A percentile compares a stretch with the other conserved stretches of the same genome.
These are phyloP conservation scores for Propithecus perrieri DNA, from an alignment of 2,797 vertebrate species.

Conservation along the genomic window DNA sequence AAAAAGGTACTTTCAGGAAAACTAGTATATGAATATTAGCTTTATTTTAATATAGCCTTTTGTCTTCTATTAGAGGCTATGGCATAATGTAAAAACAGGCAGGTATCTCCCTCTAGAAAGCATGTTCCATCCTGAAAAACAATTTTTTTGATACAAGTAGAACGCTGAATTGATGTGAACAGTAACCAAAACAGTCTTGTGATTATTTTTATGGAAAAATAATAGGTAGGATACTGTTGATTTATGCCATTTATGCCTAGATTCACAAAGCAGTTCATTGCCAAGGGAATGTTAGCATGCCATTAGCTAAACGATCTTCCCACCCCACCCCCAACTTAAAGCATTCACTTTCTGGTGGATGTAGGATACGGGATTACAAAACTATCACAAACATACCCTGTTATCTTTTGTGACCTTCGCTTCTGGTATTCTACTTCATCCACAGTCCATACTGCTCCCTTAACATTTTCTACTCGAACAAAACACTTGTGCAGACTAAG, in stretches of 20 bases:
- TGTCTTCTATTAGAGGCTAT: constrained; percentile 69
- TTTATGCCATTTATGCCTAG: constrained; percentile 64
- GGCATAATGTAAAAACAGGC: constrained; percentile 61
- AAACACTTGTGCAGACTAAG: constrained; percentile 99
- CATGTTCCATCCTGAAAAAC: neutral
- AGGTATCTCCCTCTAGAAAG: neutral
- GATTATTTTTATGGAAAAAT: constrained; percentile 13
- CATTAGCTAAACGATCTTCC: constrained; percentile 68
- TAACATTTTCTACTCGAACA: constrained; percentile 99
- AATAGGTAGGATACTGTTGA: constrained; percentile 42
- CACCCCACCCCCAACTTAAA: constrained; percentile 38
- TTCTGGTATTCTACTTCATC: constrained; percentile 99
- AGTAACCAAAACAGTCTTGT: neutral
- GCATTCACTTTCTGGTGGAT: constrained; percentile 74
- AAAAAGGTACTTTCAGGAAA: constrained; percentile 79
- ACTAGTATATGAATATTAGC: constrained; percentile 18
- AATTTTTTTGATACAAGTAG: neutral
- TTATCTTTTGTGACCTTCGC: constrained; percentile 99
- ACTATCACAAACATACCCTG: constrained; percentile 90
- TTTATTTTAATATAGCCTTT: constrained; percentile 74
- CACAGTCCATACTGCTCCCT: constrained; percentile 99
- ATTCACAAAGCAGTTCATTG: constrained; percentile 77
- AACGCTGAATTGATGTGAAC: constrained; percentile 40
- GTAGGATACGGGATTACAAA: constrained; percentile 79
- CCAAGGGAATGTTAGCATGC: constrained; percentile 72